Evolutionary conservation across 2,113 vertebrate genomes (phyloP), one percentile per base, ranked within the genome.

Genomic region (Panthera tigris): DNA sequence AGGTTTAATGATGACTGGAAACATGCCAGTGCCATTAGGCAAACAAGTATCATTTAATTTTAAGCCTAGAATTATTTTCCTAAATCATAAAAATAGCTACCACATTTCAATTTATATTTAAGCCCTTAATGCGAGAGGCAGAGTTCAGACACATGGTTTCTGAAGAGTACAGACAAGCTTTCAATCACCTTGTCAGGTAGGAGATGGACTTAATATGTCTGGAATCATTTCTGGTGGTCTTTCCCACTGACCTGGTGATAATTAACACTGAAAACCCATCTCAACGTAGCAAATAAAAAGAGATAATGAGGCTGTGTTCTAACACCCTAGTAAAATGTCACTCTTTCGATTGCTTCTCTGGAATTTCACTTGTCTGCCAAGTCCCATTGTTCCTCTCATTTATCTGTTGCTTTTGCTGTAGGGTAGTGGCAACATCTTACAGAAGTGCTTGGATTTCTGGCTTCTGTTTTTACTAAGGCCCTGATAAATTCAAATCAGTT

Each of bases 351-450:
- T 95, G 97, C 97, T 96, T 98, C 97, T 97, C 96, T 41, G 48
- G 97, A 98, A 98, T 98, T 96, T 96, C 95, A 18, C 94, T 97
- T 86, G 3, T 98, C 98, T 99, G 98, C 98, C 98, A 98, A 96
- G 74, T 86, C 84, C 97, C 91, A 98, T 98, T 97, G 93, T 57
- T 91, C 82, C 33, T 83, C 86, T 97, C 95, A 94, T 98, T 99
- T 90, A 88, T 96, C 89, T 94, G 13, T 71, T 57, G 98, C 98
- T 98, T 88, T 50, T 31, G 33, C 69, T 61, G 1, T n/a, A 25
- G 6, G 29, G 7, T 36, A 31, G 15, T 74, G 14, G 73, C 27
- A 48, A 69, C 25, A 95, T 52, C 83, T 87, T 50, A 76, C 0
- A 1, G 82, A 50, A 69, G 19, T 55, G 98, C 55, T 52, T 3